Evolutionary conservation across 2,113 vertebrate species (phyloP), one percentile per base, ranked within the genome.

Genomic region (Zosterops pallidus): DNA sequence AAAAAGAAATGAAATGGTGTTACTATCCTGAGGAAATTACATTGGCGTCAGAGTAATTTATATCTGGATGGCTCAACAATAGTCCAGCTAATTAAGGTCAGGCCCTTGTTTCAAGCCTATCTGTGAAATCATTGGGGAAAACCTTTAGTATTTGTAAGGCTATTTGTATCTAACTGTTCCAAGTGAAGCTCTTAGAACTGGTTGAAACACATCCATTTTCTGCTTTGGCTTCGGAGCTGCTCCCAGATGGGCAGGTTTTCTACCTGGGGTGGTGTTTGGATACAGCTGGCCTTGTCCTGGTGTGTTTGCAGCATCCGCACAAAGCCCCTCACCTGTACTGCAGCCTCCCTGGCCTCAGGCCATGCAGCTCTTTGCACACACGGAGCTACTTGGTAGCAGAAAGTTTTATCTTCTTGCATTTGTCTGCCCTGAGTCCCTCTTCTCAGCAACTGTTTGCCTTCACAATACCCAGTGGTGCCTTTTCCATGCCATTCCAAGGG

Each of bases 151-250:
- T 88, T 67, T 75, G 2, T 52, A 41, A 62, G 31, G 33, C 31
- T 57, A 8, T 70, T 35, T 42, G 11, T 78, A 50, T 42, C 53
- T 81, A 44, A 23, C 16, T 29, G 20, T 67, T 85, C 18, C 67
- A 49, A 77, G 39, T 31, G 28, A 69, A 89, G 62, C 9, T 71
- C n/a, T 81, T 1, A 1, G 35, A 82, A 56, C 25, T 70, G 11
- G 26, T 64, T 46, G 29, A 68, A 77, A 77, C 35, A 22, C 16
- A 37, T 26, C 35, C 3, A 8, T 84, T 59, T 35, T 52, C n/a
- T 57, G 37, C 14, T 41, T 55, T 69, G 44, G 33, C 28, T 60
- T 85, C 0, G 0, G 41, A 71, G 46, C 17, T 17, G 3, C 49
- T 80, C n/a, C 0, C 1, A 26, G 12, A 7, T 4, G 28, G 42